Base-by-base conservation (phyloP, 1,140 invertebrate species). In the Drosophila pachea region DNA sequence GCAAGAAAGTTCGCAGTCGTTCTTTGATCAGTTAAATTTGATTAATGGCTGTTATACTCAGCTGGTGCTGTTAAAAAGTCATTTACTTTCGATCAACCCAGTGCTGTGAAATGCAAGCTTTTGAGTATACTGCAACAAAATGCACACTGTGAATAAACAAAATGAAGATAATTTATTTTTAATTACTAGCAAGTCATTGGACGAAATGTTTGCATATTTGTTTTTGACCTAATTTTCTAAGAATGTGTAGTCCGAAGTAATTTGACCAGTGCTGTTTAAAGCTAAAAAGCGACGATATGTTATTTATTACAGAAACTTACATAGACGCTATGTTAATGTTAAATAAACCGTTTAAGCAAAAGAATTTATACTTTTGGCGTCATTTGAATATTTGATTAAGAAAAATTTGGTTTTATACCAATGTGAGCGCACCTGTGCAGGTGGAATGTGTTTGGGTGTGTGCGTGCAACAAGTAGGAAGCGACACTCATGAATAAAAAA, bases 381-480 rank as follows among this genome's bases (percentile, higher is more conserved):
- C 5, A 6, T 52, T 53, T 53, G 2, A 12, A 7, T n/a, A 43
- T 43, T 43, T 43, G 12, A 14, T 6, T 0, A 16, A 36, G n/a
- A 52, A 52, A 52, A 52, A 38, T 53, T 16, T 4, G 7, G 6
- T 16, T 56, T 45, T 2, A 14, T 16, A 45, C 40, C 54, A 56
- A 45, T 8, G 54, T 56, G 12, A 56, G 45, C 43, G 38, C 53
- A 16, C 56, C 49, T 60, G 55, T 62, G 14, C 52, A 22, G 58
- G n/a, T 4, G 48, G 40, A 9, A 50, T 48, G 48, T 38, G 35
- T 56, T 22, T 22, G 45, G 40, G 55, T 56, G 60, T 74, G 61
- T 75, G 72, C 52, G 62, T 76, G 79, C 79, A 84, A 84, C 79
- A 84, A 84, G 79, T 84, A 76, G 79, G 45, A 81, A 71, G 68